Evolutionary conservation across 2,888 invertebrate genomes (phyloP), one percentile per base, ranked within the genome.

Genomic region (Embidobia sp.): DNA sequence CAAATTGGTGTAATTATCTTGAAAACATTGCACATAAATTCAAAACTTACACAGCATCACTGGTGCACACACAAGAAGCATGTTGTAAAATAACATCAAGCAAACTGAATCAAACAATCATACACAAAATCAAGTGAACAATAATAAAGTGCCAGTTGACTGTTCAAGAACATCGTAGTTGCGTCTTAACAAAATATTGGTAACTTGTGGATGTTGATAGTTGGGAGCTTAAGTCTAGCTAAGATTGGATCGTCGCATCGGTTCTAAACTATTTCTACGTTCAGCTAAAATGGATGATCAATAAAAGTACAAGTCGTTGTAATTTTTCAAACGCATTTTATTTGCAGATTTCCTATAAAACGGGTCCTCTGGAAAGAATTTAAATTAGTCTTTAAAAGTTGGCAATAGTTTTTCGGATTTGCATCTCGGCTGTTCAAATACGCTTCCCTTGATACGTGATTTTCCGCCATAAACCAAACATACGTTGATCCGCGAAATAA

Each of bases 151-250:
- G 48, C 22, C 44, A 63, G 22, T 63, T 63, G 8, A 29, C 26
- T 46, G 22, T 37, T n/a, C n/a, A n/a, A 13, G 8, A 40, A 57
- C 3, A 26, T 13, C 4, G 5, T 42, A 13, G 4, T 51, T 51
- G 4, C 37, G 53, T 33, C 72, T 57, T 55, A 57, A 64, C 64
- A 73, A 64, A 55, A 33, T 73, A 73, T 73, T 73, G 72, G 57
- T 73, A 64, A 64, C 57, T 64, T 73, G 70, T 53, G 10, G 2
- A 49, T 19, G 4, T 61, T 5, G 1, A n/a, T 11, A n/a, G n/a
- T n/a, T n/a, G n/a, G n/a, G n/a, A n/a, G n/a, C n/a, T n/a, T n/a
- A n/a, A n/a, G n/a, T n/a, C n/a, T n/a, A n/a, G n/a, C n/a, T n/a
- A n/a, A n/a, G n/a, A n/a, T n/a, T n/a, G n/a, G n/a, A n/a, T n/a